A percentile compares a stretch with the other conserved stretches of the same genome.
Evolutionary conservation across 1,140 invertebrate genomes (phyloP).

Genomic region (Bombus waltoni): DNA sequence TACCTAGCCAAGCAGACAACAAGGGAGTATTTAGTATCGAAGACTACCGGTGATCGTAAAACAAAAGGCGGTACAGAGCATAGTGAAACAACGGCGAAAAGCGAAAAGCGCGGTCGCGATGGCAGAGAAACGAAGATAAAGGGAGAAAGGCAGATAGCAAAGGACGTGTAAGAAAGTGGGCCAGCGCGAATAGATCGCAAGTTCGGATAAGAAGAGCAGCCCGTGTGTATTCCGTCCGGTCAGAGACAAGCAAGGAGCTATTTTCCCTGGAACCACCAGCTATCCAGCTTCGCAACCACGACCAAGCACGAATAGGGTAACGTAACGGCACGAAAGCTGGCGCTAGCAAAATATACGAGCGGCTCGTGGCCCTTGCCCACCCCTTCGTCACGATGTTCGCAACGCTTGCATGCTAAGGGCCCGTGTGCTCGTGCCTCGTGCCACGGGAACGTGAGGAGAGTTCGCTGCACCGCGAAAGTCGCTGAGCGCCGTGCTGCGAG

Average conservation of each 20-base stretch:
- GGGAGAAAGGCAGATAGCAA: conserved; percentile 21
- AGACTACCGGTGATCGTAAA: not conserved
- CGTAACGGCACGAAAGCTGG: conserved; percentile 64
- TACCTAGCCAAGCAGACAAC: too few species aligned
- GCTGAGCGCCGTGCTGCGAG: conserved; percentile 18
- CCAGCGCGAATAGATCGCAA: conserved; percentile 55
- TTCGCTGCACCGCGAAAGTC: conserved; percentile 62
- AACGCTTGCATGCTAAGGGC: conserved; percentile 63
- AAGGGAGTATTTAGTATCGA: not conserved
- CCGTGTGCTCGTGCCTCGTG: conserved; percentile 54
- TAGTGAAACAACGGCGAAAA: conserved; percentile 3
- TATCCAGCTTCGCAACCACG: conserved; percentile 47
- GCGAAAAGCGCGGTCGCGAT: conserved; percentile 6
- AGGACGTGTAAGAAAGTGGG: conserved; percentile 50
- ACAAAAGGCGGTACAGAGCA: conserved; percentile 1
- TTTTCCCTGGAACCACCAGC: conserved; percentile 46
- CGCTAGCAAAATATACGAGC: conserved; percentile 66
- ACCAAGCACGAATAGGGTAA: conserved; percentile 50
- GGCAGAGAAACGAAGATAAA: conserved; percentile 24
- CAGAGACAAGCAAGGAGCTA: conserved; percentile 53
- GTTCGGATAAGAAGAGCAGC: conserved; percentile 44
- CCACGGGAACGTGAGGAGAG: conserved; percentile 55
- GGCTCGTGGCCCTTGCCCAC: conserved; percentile 47
- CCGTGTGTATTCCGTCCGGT: conserved; percentile 47
- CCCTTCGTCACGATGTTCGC: not conserved